A percentile compares a stretch with the other conserved stretches of the same genome.
Evolutionary conservation across 2,113 vertebrate species (phyloP).

Genomic region (Neotragus moschatus): DNA sequence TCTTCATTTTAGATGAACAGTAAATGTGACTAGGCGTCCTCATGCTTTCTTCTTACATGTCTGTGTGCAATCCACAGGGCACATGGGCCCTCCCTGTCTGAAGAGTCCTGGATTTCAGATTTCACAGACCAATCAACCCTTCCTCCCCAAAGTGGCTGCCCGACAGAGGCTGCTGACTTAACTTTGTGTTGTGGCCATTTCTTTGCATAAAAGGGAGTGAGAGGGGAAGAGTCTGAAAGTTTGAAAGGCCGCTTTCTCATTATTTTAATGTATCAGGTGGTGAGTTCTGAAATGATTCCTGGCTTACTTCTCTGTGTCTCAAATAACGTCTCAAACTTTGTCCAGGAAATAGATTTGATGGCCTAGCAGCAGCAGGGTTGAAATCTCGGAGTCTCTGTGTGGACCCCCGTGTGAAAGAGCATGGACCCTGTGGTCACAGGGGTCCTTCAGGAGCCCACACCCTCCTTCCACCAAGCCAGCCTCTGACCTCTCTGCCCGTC

Average conservation of each 20-base stretch:
- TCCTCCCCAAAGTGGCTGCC: background rate
- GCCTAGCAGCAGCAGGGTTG: background rate
- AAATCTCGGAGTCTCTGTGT: background rate
- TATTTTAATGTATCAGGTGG: background rate
- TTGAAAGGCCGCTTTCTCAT: background rate
- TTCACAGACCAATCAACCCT: background rate
- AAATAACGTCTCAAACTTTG: background rate
- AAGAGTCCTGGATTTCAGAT: background rate
- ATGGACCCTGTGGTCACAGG: background rate
- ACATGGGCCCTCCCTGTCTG: rapidly evolving
- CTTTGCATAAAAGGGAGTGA: background rate
- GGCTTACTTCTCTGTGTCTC: background rate
- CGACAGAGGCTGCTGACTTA: background rate
- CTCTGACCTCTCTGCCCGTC: rapidly evolving
- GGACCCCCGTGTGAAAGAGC: background rate
- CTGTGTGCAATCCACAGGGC: background rate
- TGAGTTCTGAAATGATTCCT: background rate
- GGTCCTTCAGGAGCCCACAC: background rate
- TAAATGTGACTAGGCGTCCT: background rate
- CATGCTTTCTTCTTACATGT: background rate
- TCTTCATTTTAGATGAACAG: background rate
- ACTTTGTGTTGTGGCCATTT: background rate
- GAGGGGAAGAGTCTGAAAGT: background rate
- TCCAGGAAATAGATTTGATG: background rate
- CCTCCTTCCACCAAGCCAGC: background rate